A percentile compares a stretch with the other conserved stretches of the same genome.
Conservation (phyloP, 2,888 invertebrate genomes). For the Prosopocoilus inquinatus region DNA sequence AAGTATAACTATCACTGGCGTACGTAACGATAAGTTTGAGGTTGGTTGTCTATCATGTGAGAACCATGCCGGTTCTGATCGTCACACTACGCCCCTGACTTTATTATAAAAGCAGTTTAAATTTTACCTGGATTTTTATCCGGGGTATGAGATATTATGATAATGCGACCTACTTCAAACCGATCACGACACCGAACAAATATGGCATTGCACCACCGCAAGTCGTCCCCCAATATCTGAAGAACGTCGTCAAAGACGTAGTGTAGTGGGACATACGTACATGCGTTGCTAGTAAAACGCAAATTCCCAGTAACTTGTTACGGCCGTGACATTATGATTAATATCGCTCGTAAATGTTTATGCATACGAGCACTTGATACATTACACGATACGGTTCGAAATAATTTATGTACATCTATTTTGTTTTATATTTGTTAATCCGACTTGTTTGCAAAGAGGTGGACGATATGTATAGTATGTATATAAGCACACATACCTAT, state of each 20-base stretch:
- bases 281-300: conserved; percentile 8
- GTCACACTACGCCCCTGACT: conserved; percentile 21
- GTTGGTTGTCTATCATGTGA: too few species aligned
- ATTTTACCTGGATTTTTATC: conserved; percentile 40
- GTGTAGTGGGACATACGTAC: too few species aligned
- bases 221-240: not conserved
- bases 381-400: not conserved
- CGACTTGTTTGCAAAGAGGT: not conserved
- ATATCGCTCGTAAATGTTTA: not conserved
- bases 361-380: not conserved
- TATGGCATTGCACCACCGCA: conserved; percentile 36
- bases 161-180: conserved; percentile 45
- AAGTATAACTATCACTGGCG: too few species aligned
- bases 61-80: too few species aligned
- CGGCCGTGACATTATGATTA: conserved; percentile 1
- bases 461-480: too few species aligned
- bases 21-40: too few species aligned
- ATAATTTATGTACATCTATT: not conserved
- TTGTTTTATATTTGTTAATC: not conserved
- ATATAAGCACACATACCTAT: too few species aligned
- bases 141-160: conserved; percentile 41
- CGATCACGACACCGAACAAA: conserved; percentile 40
- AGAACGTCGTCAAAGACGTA: too few species aligned
- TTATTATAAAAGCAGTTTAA: conserved; percentile 19
- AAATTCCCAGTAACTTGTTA: not conserved